Percentiles rank a stretch among this genome's conserved stretches.
phyloP scores from a whole-genome alignment of 1,140 invertebrate species.

The Trichonephila clavata region DNA sequence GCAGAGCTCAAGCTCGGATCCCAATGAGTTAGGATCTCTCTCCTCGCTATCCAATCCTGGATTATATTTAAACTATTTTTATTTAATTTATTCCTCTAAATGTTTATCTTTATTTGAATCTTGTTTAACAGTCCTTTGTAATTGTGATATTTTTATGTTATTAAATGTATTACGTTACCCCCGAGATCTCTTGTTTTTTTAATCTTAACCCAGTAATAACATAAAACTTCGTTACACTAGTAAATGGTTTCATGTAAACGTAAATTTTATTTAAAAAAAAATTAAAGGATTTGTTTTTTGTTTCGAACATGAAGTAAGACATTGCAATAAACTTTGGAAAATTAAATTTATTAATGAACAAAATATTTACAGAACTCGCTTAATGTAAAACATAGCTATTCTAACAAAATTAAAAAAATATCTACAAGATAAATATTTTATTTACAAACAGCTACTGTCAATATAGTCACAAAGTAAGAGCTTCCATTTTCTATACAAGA shows the following conservation, averaged over 20 bases:
- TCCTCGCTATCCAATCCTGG: no score
- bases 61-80: background rate
- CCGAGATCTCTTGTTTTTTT: background rate
- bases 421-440: slow-evolving; percentile 45
- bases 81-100: no score
- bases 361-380: slow-evolving; percentile 65
- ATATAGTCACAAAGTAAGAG: slow-evolving; percentile 17
- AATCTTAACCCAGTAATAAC: background rate
- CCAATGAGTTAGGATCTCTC: no score
- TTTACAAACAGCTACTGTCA: slow-evolving; percentile 41
- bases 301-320: background rate
- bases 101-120: no score
- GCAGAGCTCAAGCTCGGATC: no score
- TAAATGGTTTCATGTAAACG: no score
- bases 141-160: background rate
- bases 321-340: slow-evolving; percentile 55
- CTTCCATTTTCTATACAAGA: background rate
- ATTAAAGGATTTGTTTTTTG: background rate
- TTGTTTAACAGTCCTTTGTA: no score
- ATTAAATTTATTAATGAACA: slow-evolving; percentile 67
- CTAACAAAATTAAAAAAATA: slow-evolving; percentile 46
- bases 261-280: no score
- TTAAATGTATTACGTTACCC: background rate
- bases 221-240: background rate
- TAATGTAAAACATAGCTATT: slow-evolving; percentile 8